Percentiles rank a stretch among this genome's conserved stretches.
phyloP scores from a whole-genome alignment of 2,113 vertebrate species.

The Limnothrissa miodon region DNA sequence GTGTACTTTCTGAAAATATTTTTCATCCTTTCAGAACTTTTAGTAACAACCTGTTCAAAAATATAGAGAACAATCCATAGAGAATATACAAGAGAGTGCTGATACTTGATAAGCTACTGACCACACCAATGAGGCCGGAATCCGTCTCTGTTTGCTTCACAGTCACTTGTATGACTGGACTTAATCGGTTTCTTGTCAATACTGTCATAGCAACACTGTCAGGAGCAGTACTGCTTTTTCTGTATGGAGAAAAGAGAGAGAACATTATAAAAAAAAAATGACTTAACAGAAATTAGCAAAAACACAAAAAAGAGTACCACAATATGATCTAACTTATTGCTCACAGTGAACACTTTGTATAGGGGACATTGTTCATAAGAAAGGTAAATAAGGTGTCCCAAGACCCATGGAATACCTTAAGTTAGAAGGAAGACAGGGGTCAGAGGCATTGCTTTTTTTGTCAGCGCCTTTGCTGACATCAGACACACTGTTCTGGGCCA shows the following conservation, averaged over 20 bases:
- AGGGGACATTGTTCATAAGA: not conserved
- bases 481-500: conserved; percentile 73
- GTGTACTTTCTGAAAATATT: not conserved
- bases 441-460: conserved; percentile 72
- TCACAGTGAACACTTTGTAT: not conserved
- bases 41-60: no score
- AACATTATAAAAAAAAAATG: not conserved
- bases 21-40: not conserved
- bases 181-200: conserved; percentile 68
- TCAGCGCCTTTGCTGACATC: conserved; percentile 74
- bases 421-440: conserved; percentile 60
- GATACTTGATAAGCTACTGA: conserved; percentile 43
- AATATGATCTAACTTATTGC: not conserved
- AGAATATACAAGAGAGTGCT: not conserved
- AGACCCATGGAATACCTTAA: conserved; percentile 66
- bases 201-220: conserved; percentile 74
- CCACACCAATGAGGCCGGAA: conserved; percentile 71
- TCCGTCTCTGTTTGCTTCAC: conserved; percentile 78
- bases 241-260: conserved; percentile 38
- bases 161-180: conserved; percentile 74
- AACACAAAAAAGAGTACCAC: not conserved
- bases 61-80: not conserved
- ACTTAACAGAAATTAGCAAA: not conserved
- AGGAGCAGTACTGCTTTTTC: conserved; percentile 76
- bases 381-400: not conserved